Percentiles rank a stretch among this genome's conserved stretches.
These are phyloP conservation scores for Teleopsis dalmanni DNA, from an alignment of 1,140 invertebrate species.

Conservation along the genomic window DNA sequence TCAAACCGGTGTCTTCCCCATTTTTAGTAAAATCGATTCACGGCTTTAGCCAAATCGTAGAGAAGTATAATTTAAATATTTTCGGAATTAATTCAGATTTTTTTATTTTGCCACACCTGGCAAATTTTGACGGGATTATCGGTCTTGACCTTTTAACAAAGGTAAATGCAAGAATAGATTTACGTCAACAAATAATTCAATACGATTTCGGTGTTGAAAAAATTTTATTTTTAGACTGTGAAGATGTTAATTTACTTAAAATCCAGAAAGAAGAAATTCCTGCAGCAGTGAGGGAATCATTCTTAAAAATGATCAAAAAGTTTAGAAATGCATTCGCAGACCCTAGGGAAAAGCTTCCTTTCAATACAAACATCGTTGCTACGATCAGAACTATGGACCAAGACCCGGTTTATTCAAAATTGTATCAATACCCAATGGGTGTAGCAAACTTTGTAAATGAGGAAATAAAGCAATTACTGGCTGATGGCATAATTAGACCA, in stretches of 20 bases:
- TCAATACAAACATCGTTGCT: slow-evolving; percentile 5
- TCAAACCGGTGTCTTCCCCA: slow-evolving; percentile 8
- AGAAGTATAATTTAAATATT: slow-evolving; percentile 9
- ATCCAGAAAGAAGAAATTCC: not conserved
- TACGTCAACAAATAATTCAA: slow-evolving; percentile 5
- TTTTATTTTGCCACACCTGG: not conserved
- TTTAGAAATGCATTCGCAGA: not conserved
- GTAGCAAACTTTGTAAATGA: slow-evolving; percentile 10
- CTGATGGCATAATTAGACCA: slow-evolving; percentile 7
- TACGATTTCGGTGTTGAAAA: not conserved
- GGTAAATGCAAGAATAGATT: not conserved
- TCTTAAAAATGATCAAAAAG: not conserved
- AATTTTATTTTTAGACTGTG: not conserved
- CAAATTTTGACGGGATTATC: slow-evolving; percentile 6
- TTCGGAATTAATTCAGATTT: slow-evolving; percentile 3
- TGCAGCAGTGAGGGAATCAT: not conserved
- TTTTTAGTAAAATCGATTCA: slow-evolving; percentile 14
- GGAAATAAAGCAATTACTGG: slow-evolving; percentile 6
- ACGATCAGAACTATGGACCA: slow-evolving; percentile 7
- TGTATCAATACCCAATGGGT: slow-evolving; percentile 12
- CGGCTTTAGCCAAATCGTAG: slow-evolving; percentile 8
- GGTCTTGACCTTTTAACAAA: slow-evolving; percentile 7
- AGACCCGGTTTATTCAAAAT: slow-evolving; percentile 7
- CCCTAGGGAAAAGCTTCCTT: slow-evolving; percentile 3
- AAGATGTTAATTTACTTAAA: slow-evolving; percentile 3